These are phyloP conservation scores for Ammodytes marinus DNA, from an alignment of 2,113 vertebrate genomes.

Conservation along the genomic window DNA sequence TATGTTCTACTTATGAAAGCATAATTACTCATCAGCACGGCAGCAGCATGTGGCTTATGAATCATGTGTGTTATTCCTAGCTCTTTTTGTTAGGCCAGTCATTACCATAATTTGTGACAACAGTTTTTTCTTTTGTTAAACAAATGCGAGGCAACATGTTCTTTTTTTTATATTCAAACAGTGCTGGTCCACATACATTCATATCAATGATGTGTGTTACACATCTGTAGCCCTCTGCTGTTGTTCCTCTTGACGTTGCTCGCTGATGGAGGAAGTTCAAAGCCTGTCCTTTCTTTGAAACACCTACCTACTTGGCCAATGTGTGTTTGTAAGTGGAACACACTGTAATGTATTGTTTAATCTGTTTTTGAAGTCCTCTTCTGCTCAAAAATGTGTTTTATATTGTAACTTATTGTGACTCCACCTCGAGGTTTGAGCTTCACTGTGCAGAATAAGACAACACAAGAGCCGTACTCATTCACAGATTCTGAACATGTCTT, in stretches of 20 bases:
- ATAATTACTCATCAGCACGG: constrained; percentile 58
- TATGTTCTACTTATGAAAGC: constrained; percentile 51
- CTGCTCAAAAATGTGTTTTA: constrained; percentile 9
- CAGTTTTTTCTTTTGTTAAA: neutral
- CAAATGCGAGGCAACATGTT: constrained; percentile 14
- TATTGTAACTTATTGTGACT: neutral
- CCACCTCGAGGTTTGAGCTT: too few relatives aligned
- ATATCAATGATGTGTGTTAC: neutral
- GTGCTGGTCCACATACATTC: neutral
- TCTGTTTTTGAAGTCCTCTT: constrained; percentile 11
- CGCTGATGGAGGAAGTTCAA: constrained; percentile 13
- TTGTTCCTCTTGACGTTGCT: constrained; percentile 13
- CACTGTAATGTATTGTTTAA: constrained; percentile 21
- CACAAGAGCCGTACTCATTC: too few relatives aligned
- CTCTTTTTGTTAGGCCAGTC: constrained; percentile 33
- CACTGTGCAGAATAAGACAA: too few relatives aligned
- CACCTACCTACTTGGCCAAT: constrained; percentile 1
- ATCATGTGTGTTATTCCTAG: constrained; percentile 57
- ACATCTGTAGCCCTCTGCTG: neutral
- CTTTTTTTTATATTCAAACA: neutral
- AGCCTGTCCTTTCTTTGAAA: constrained; percentile 6
- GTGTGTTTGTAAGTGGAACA: constrained; percentile 25
- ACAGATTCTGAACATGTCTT: too few relatives aligned
- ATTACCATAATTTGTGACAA: constrained; percentile 32
- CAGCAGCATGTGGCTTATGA: constrained; percentile 61